phyloP scores from a whole-genome alignment of 1,140 invertebrate genomes.

The Bombus superbus region DNA sequence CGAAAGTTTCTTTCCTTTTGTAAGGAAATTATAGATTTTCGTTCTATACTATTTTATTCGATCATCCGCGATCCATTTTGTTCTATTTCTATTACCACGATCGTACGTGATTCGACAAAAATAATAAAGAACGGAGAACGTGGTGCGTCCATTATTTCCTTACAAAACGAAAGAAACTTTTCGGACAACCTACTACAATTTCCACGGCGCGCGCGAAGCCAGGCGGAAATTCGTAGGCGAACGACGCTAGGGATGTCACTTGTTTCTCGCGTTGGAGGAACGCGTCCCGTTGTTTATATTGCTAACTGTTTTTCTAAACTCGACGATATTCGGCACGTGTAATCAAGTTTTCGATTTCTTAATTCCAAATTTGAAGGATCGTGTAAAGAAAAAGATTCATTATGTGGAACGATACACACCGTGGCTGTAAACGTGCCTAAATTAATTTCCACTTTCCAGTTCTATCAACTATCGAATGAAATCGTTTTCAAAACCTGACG shows the following conservation, averaged over 20 bases:
- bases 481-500: not conserved
- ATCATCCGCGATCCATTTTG: no score
- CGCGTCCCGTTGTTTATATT: not conserved
- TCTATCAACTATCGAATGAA: not conserved
- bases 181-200: not conserved
- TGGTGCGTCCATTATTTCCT: no score
- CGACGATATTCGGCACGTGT: not conserved
- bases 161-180: no score
- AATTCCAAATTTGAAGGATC: not conserved
- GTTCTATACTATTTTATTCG: no score
- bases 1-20: no score
- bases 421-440: no score
- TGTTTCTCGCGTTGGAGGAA: no score
- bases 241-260: not conserved
- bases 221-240: conserved; percentile 14
- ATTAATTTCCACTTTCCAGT: not conserved
- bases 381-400: not conserved
- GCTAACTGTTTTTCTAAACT: not conserved
- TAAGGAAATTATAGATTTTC: no score
- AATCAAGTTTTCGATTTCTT: not conserved
- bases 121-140: no score
- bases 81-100: no score
- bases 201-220: not conserved
- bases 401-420: not conserved
- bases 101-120: no score